A percentile compares a stretch with the other conserved stretches of the same genome.
These are phyloP conservation scores for Actias luna DNA, from an alignment of 2,888 invertebrate genomes.

Conservation along the genomic window DNA sequence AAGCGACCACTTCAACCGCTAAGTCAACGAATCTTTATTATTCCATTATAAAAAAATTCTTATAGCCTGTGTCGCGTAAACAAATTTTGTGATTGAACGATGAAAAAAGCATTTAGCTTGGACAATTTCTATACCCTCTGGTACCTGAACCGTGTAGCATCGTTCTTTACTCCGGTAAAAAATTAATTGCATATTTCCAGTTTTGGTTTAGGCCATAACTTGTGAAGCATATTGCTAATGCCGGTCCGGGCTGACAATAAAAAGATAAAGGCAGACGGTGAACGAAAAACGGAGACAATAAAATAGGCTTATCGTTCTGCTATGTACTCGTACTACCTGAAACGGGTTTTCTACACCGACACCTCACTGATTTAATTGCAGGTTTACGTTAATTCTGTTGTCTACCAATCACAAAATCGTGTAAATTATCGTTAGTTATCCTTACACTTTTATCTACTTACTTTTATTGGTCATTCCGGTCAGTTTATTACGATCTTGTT, in stretches of 20 bases:
- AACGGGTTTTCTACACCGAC: slow-evolving; percentile 37
- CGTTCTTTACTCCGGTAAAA: slow-evolving; percentile 32
- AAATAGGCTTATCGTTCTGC: slow-evolving; percentile 67
- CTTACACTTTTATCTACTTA: slow-evolving; percentile 17
- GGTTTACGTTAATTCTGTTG: slow-evolving; percentile 20
- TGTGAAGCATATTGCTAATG: slow-evolving; percentile 64
- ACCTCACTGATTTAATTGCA: slow-evolving; percentile 43
- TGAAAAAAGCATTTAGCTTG: slow-evolving; percentile 5
- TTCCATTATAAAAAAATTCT: too few relatives aligned
- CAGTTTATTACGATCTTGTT: not conserved
- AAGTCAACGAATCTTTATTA: too few relatives aligned
- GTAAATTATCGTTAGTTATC: slow-evolving; percentile 2
- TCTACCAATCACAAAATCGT: slow-evolving; percentile 6
- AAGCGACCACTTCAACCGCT: too few relatives aligned
- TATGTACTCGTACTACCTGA: slow-evolving; percentile 50
- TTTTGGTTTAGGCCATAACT: slow-evolving; percentile 54
- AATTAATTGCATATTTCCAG: slow-evolving; percentile 42
- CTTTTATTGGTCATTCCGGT: slow-evolving; percentile 11
- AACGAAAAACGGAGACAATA: slow-evolving; percentile 59
- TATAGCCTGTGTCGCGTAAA: not conserved
- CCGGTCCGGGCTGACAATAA: slow-evolving; percentile 56
- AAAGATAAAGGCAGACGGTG: slow-evolving; percentile 63
- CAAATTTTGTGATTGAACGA: not conserved
- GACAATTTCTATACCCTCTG: not conserved
- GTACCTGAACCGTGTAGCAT: slow-evolving; percentile 21